Percentiles rank a stretch among this genome's conserved stretches.
Conservation (phyloP, 2,113 vertebrate species). For the Eonycteris spelaea region DNA sequence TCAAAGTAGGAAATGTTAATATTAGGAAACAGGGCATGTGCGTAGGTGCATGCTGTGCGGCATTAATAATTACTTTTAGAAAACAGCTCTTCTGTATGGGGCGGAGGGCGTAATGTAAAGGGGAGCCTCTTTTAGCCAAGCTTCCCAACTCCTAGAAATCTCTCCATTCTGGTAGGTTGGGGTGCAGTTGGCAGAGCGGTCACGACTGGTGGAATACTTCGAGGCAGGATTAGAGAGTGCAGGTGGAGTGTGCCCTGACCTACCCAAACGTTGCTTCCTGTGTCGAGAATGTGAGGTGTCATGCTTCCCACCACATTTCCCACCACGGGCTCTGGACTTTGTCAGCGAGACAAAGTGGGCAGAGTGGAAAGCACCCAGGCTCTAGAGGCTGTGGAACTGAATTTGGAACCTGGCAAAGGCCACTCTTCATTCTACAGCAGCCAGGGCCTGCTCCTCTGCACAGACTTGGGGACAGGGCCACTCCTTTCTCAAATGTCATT, state of each 20-base stretch:
- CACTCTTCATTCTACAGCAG: background rate
- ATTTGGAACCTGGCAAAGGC: background rate
- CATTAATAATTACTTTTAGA: background rate
- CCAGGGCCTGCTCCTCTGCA: background rate
- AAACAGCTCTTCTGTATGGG: background rate
- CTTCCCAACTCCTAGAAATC: background rate
- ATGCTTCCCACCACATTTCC: background rate
- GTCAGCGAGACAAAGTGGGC: background rate
- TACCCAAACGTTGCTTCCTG: too few species aligned
- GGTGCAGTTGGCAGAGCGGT: background rate
- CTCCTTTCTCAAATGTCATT: background rate
- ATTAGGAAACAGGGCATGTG: conserved; percentile 54
- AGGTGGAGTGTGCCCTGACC: background rate
- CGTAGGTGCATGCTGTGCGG: background rate
- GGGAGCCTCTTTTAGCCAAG: background rate
- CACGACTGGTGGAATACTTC: background rate
- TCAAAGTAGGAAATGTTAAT: conserved; percentile 46
- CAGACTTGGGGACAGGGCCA: too few species aligned
- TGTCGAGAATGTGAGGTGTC: background rate
- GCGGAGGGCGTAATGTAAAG: background rate
- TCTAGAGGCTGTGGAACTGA: background rate
- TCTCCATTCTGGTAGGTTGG: background rate
- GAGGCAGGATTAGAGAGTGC: background rate
- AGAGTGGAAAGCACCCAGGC: background rate
- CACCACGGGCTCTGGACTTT: background rate